Conservation (phyloP, 1,140 invertebrate genomes). For the Diorhabda elongata region DNA sequence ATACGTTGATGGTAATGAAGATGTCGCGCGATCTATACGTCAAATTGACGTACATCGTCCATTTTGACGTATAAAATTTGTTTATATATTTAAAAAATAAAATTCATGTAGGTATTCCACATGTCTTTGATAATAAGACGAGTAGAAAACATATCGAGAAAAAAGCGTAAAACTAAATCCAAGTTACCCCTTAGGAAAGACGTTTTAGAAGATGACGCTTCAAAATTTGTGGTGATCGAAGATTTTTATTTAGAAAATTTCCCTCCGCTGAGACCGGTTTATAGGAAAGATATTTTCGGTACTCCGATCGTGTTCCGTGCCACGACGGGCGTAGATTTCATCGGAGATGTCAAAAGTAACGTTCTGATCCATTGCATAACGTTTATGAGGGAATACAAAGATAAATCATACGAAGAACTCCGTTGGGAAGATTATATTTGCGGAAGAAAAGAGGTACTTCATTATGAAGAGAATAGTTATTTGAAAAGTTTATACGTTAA, state of each 20-base stretch:
- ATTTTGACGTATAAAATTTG: no score
- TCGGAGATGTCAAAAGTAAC: conserved; percentile 59
- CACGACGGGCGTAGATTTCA: neutral
- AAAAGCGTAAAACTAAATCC: neutral
- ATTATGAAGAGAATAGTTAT: conserved; percentile 14
- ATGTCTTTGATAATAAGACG: neutral
- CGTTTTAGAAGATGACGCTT: neutral
- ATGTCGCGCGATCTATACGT: no score
- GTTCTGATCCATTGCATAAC: conserved; percentile 93
- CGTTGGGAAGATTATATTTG: conserved; percentile 88
- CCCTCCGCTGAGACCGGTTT: conserved; percentile 11
- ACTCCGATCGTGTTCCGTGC: conserved; percentile 10
- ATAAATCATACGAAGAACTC: conserved; percentile 89
- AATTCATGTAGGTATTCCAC: neutral
- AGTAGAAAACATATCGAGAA: neutral
- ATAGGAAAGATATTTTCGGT: conserved; percentile 12
- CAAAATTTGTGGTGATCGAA: neutral
- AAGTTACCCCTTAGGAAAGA: neutral
- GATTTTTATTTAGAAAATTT: conserved; percentile 9
- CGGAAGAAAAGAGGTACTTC: conserved; percentile 70
- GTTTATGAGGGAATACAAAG: conserved; percentile 95
- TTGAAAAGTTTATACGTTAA: conserved; percentile 3
- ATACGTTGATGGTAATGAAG: no score
- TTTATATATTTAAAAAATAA: neutral
- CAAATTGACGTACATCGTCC: no score